Conservation (phyloP, 2,888 invertebrate genomes). For the Drosophila testacea region DNA sequence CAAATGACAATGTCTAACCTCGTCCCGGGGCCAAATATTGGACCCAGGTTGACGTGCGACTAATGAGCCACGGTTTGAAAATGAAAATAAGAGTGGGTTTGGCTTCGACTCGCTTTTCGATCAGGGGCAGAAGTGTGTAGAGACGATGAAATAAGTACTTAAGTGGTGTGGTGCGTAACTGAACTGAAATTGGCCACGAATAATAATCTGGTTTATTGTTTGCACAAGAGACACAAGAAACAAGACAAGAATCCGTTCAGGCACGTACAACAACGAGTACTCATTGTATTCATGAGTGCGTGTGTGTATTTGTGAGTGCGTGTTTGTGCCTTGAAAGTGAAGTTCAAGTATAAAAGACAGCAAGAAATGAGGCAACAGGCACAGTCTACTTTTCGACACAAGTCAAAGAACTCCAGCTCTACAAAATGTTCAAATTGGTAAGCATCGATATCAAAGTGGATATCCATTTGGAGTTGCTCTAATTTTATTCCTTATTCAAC, state of each 20-base stretch:
- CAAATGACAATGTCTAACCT: constrained; percentile 34
- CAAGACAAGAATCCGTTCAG: constrained; percentile 66
- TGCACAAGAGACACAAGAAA: constrained; percentile 9
- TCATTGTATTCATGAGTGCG: constrained; percentile 47
- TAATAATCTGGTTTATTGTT: constrained; percentile 74
- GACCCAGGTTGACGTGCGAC: constrained; percentile 49
- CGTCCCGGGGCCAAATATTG: constrained; percentile 15
- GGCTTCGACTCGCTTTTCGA: constrained; percentile 6
- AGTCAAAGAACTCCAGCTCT: constrained; percentile 79
- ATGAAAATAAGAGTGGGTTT: constrained; percentile 77
- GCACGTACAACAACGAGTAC: constrained; percentile 62
- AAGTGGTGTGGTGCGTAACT: constrained; percentile 40
- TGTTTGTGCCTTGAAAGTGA: constrained; percentile 53
- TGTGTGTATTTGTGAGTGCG: constrained; percentile 20
- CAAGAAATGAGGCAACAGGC: constrained; percentile 51
- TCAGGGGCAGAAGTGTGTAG: constrained; percentile 18
- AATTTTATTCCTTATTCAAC: not conserved
- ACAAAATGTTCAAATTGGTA: constrained; percentile 85
- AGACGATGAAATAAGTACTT: constrained; percentile 51
- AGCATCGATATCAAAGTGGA: constrained; percentile 38
- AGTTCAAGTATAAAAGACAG: constrained; percentile 81
- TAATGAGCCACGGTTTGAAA: constrained; percentile 62
- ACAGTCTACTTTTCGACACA: constrained; percentile 69
- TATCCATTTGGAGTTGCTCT: not conserved
- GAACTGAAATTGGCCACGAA: constrained; percentile 64